These are phyloP conservation scores for Ranitomeya variabilis DNA, from an alignment of 2,113 vertebrate genomes.

Conservation along the genomic window DNA sequence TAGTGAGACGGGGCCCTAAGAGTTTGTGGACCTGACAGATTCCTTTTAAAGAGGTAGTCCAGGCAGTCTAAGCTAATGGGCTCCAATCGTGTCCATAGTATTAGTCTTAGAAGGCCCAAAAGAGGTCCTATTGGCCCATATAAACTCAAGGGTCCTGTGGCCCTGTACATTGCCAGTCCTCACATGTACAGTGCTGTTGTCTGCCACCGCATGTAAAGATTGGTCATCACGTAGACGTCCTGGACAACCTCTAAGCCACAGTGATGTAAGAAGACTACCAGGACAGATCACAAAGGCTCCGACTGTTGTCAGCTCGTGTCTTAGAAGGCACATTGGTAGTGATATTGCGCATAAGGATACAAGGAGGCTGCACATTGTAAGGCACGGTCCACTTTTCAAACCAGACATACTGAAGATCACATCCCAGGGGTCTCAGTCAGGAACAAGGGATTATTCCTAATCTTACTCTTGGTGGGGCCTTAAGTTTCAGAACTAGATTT, in stretches of 20 bases:
- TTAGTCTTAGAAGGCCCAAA: too few species aligned
- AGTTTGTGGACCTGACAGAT: too few species aligned
- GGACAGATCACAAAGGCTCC: not conserved
- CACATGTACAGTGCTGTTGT: not conserved
- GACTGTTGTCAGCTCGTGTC: not conserved
- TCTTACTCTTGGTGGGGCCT: too few species aligned
- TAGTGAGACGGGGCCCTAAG: too few species aligned
- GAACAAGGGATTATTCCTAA: not conserved
- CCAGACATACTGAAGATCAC: not conserved
- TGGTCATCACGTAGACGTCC: not conserved
- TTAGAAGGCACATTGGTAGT: not conserved
- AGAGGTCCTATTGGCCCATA: too few species aligned
- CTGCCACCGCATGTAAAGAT: not conserved
- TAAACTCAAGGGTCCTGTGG: too few species aligned
- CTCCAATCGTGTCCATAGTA: too few species aligned
- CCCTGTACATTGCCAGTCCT: too few species aligned
- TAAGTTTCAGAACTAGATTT: not conserved
- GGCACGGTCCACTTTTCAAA: not conserved
- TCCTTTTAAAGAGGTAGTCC: too few species aligned
- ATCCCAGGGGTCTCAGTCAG: not conserved
- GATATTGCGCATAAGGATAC: not conserved
- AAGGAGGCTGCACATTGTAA: not conserved
- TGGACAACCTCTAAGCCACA: not conserved
- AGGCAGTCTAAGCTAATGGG: too few species aligned
- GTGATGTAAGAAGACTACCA: not conserved